phyloP scores from a whole-genome alignment of 2,888 invertebrate genomes.

The Gonocerus acuteangulatus region DNA sequence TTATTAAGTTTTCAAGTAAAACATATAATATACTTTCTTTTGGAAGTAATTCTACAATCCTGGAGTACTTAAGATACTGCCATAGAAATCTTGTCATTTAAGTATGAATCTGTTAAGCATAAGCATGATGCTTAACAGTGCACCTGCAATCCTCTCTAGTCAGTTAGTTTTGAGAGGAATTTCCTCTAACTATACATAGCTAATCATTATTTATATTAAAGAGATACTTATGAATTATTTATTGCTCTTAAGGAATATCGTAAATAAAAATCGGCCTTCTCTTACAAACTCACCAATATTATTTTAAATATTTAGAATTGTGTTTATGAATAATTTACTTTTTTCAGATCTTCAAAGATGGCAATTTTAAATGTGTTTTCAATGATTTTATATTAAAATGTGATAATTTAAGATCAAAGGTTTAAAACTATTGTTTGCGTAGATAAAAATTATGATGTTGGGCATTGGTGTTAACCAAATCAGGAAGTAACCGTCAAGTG shows the following conservation, averaged over 20 bases:
- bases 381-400: neutral
- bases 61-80: constrained; percentile 18
- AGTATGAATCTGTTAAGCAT: neutral
- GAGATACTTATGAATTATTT: neutral
- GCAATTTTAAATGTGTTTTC: no score
- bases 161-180: constrained; percentile 4
- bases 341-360: no score
- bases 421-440: constrained; percentile 9
- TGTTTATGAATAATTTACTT: no score
- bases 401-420: constrained; percentile 21
- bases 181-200: neutral
- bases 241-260: neutral
- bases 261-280: no score
- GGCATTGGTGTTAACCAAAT: no score
- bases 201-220: constrained; percentile 1
- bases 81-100: constrained; percentile 15
- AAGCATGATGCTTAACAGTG: neutral
- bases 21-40: no score
- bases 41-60: no score
- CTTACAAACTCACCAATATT: no score
- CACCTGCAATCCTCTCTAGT: constrained; percentile 17
- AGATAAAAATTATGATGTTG: no score
- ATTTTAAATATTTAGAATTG: no score
- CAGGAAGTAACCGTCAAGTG: constrained; percentile 10
- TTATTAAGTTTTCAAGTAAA: neutral